Conservation (phyloP, 1,140 invertebrate genomes). For the Dreissena rostriformis region DNA sequence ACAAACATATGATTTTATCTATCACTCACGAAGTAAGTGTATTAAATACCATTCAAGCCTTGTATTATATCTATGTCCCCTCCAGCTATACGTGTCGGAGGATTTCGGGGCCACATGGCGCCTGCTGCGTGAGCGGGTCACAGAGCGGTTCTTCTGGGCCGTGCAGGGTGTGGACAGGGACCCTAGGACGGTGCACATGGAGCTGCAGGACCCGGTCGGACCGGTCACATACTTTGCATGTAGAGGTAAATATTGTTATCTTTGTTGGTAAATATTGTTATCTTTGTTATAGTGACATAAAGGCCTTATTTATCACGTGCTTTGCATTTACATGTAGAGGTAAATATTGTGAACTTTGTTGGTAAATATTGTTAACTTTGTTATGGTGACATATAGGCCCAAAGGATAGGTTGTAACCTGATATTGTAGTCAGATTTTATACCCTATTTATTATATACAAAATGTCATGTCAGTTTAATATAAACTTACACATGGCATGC, state of each 20-base stretch:
- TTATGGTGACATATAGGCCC: too few species aligned
- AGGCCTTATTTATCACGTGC: too few species aligned
- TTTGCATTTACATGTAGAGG: too few species aligned
- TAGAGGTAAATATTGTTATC: constrained; percentile 37
- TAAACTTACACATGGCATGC: too few species aligned
- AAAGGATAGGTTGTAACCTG: too few species aligned
- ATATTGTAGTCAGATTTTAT: too few species aligned
- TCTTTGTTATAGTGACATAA: too few species aligned
- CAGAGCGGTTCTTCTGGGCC: constrained; percentile 86
- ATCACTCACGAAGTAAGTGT: not conserved
- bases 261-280: too few species aligned
- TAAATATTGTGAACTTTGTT: too few species aligned
- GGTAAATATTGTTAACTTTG: too few species aligned
- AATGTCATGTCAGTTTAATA: too few species aligned
- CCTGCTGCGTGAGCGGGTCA: constrained; percentile 87
- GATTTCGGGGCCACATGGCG: constrained; percentile 88
- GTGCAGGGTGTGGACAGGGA: constrained; percentile 64
- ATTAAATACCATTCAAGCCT: not conserved
- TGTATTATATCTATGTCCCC: not conserved
- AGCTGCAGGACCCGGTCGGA: constrained; percentile 58
- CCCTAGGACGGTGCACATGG: constrained; percentile 84
- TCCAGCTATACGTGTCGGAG: constrained; percentile 88
- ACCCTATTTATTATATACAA: too few species aligned
- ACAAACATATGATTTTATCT: not conserved
- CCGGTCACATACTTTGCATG: constrained; percentile 35